These are phyloP conservation scores for Clupea harengus DNA, from an alignment of 2,113 vertebrate genomes.

Conservation along the genomic window DNA sequence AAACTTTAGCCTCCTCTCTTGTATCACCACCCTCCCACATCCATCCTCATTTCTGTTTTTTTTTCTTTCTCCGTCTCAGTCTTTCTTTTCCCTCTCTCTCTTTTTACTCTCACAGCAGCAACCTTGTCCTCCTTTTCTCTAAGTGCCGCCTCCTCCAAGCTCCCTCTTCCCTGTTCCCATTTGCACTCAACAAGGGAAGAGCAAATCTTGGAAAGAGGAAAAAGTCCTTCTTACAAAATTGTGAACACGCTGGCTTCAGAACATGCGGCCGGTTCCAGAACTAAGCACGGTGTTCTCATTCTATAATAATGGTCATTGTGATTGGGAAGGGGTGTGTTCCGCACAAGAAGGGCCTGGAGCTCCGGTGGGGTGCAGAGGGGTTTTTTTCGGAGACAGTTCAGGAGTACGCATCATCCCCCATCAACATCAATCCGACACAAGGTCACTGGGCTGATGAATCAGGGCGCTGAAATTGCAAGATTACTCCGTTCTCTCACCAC, in stretches of 20 bases:
- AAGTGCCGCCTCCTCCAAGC: not conserved
- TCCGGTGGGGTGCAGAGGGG: not conserved
- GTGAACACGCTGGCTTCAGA: not conserved
- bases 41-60: not conserved
- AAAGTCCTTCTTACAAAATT: not conserved
- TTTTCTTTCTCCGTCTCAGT: not conserved
- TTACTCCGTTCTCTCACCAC: constrained; percentile 53
- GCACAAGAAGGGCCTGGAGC: not conserved
- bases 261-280: not conserved
- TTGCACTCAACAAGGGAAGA: not conserved
- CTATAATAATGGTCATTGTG: not conserved
- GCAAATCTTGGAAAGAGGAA: not conserved
- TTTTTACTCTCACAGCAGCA: constrained; percentile 19
- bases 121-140: constrained; percentile 19
- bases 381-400: not conserved
- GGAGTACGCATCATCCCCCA: not conserved
- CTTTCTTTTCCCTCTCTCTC: constrained; percentile 24
- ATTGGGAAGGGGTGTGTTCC: not conserved
- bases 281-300: not conserved
- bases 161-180: not conserved
- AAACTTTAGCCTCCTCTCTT: not conserved
- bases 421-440: constrained; percentile 62
- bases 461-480: constrained; percentile 50
- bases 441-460: constrained; percentile 60
- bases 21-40: not conserved